Percentiles rank a stretch among this genome's conserved stretches.
Evolutionary conservation across 2,797 vertebrate genomes (phyloP).

Genomic region (Pristis pectinata): DNA sequence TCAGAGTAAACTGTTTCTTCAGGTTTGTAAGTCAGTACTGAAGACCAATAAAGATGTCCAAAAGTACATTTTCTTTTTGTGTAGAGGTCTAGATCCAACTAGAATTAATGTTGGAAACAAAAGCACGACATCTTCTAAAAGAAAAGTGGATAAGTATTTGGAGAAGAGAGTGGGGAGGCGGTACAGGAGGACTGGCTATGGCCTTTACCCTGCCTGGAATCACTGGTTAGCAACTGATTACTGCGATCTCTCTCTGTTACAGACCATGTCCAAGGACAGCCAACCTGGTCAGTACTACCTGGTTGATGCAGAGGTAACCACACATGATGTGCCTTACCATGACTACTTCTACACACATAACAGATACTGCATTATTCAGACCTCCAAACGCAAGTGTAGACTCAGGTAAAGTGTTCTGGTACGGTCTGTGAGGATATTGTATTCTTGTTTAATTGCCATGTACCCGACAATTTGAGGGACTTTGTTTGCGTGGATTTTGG

Average conservation of each 20-base stretch:
- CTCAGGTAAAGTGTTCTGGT: constrained; percentile 65
- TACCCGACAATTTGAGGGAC: neutral
- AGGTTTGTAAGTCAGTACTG: neutral
- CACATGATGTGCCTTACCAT: constrained; percentile 90
- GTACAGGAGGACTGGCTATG: neutral
- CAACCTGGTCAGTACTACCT: constrained; percentile 76
- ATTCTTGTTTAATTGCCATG: neutral
- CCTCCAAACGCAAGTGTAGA: constrained; percentile 77
- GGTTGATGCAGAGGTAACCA: constrained; percentile 78
- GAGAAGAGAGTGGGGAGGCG: neutral
- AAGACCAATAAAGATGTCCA: neutral
- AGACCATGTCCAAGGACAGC: constrained; percentile 81
- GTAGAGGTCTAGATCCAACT: neutral
- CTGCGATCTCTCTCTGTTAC: constrained; percentile 40
- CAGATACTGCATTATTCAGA: constrained; percentile 74
- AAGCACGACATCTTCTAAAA: neutral
- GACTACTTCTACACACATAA: constrained; percentile 94
- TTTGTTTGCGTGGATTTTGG: neutral
- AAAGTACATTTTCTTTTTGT: neutral
- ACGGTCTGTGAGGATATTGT: neutral
- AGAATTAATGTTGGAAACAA: neutral
- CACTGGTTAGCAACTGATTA: neutral
- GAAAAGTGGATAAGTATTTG: neutral
- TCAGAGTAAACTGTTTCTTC: neutral
- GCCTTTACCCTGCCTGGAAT: neutral